These are phyloP conservation scores for Lepidurus apus DNA, from an alignment of 1,140 invertebrate genomes.

Conservation along the genomic window DNA sequence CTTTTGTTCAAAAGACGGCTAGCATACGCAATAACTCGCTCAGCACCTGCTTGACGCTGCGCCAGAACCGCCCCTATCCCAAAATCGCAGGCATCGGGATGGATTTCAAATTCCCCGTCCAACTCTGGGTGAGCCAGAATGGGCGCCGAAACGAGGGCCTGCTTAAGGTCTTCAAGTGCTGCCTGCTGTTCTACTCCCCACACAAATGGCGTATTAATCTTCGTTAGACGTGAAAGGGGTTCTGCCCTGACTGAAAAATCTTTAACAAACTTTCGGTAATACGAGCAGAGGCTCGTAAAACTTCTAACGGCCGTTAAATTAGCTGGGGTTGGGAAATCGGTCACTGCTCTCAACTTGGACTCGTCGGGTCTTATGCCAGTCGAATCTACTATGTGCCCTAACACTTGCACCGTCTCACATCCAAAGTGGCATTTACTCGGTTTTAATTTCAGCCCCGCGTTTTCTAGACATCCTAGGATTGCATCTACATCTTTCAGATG, in stretches of 20 bases:
- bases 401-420: neutral
- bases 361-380: neutral
- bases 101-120: slow-evolving; percentile 40
- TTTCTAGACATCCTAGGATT: neutral
- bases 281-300: slow-evolving; percentile 31
- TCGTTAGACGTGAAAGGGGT: slow-evolving; percentile 36
- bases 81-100: slow-evolving; percentile 42
- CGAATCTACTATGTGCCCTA: slow-evolving; percentile 10
- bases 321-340: slow-evolving; percentile 33
- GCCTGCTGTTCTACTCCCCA: slow-evolving; percentile 20
- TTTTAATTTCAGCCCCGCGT: slow-evolving; percentile 1
- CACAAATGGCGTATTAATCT: slow-evolving; percentile 30
- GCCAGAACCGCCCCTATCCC: slow-evolving; percentile 42
- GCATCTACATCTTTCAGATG: neutral
- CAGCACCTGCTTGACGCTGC: slow-evolving; percentile 39
- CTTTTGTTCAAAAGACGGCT: slow-evolving; percentile 41
- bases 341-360: neutral
- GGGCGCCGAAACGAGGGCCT: slow-evolving; percentile 35
- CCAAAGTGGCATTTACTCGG: neutral
- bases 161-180: slow-evolving; percentile 35
- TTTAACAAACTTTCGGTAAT: slow-evolving; percentile 36
- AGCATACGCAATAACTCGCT: slow-evolving; percentile 41
- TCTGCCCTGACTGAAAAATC: slow-evolving; percentile 37
- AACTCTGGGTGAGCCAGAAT: slow-evolving; percentile 43
- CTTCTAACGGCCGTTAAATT: slow-evolving; percentile 19